phyloP scores from a whole-genome alignment of 2,888 invertebrate species.

The Cantharis rufa region DNA sequence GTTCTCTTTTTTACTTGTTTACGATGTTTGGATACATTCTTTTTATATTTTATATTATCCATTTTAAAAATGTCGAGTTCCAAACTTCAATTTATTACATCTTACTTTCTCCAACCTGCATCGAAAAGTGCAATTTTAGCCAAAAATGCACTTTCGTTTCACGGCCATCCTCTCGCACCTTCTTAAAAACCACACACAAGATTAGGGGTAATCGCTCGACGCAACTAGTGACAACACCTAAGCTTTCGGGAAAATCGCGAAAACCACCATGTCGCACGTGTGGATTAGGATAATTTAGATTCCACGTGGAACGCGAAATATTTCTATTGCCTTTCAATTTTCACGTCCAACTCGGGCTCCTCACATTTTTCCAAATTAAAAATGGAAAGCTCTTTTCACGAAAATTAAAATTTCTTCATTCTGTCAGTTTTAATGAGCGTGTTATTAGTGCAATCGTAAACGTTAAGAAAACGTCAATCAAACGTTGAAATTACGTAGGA shows the following conservation, averaged over 20 bases:
- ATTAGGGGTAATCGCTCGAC: neutral
- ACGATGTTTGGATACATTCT: conserved; percentile 42
- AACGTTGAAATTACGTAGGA: neutral
- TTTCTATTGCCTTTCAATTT: neutral
- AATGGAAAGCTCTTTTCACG: neutral
- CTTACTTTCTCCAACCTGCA: neutral
- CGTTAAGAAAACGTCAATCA: neutral
- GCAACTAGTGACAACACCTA: neutral
- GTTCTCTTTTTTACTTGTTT: conserved; percentile 50
- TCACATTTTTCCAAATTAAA: neutral
- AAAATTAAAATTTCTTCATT: neutral
- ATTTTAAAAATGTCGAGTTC: conserved; percentile 36
- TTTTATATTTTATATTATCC: conserved; percentile 40
- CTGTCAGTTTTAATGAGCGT: neutral
- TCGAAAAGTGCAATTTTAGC: neutral
- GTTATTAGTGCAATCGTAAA: neutral
- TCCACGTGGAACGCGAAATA: neutral
- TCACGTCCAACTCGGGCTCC: neutral
- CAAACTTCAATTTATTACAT: neutral
- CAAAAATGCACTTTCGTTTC: neutral
- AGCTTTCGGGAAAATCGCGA: neutral
- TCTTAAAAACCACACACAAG: neutral
- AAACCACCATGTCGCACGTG: neutral
- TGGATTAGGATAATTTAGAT: neutral
- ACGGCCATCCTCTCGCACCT: neutral